Percentiles rank a stretch among this genome's conserved stretches.
Conservation (phyloP, 2,888 invertebrate species). For the Drosophila quinaria region DNA sequence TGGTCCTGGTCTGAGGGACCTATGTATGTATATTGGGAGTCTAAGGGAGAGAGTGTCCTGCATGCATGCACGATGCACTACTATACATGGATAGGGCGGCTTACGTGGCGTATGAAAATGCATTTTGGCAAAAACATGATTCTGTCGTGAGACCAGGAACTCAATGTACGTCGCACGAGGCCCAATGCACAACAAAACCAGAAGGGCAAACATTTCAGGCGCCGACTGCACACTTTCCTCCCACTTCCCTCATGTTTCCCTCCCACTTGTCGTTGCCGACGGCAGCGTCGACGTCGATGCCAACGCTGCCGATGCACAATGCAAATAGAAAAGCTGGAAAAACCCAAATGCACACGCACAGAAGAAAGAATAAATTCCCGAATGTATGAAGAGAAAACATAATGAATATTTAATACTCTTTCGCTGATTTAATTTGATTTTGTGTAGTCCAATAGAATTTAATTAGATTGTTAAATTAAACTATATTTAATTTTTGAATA, state of each 20-base stretch:
- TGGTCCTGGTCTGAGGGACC: conserved; percentile 1
- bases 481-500: too few relatives aligned
- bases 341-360: conserved; percentile 50
- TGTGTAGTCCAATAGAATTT: too few relatives aligned
- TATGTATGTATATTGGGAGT: conserved; percentile 20
- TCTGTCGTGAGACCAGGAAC: conserved; percentile 44
- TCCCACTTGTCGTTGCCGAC: not conserved
- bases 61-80: conserved; percentile 63
- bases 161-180: conserved; percentile 40
- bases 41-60: conserved; percentile 31
- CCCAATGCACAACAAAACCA: conserved; percentile 61
- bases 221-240: conserved; percentile 5
- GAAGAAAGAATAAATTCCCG: conserved; percentile 32
- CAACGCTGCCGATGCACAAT: conserved; percentile 61
- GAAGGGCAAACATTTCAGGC: conserved; percentile 71
- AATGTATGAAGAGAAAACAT: conserved; percentile 6
- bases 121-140: conserved; percentile 78
- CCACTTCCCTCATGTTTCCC: not conserved
- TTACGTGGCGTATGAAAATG: conserved; percentile 76
- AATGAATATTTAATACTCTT: conserved; percentile 14
- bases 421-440: too few relatives aligned
- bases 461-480: too few relatives aligned
- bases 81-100: conserved; percentile 54
- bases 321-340: conserved; percentile 73
- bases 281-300: conserved; percentile 6